Evolutionary conservation across 2,113 vertebrate species (phyloP), one percentile per base, ranked within the genome.

Genomic region (Cavia porcellus): DNA sequence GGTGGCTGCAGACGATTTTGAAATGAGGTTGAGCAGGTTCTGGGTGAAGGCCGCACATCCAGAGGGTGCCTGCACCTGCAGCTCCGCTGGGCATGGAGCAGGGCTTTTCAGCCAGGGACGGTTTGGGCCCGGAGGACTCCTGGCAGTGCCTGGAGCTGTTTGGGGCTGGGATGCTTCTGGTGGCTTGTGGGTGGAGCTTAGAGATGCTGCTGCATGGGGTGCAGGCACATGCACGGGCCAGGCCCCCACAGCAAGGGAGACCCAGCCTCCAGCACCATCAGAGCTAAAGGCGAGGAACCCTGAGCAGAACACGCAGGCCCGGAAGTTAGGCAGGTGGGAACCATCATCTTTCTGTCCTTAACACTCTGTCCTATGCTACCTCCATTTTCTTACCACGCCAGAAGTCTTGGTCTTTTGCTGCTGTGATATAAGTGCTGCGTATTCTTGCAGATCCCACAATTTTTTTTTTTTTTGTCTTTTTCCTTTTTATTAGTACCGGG

Each of bases 11-110:
- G 64, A 72, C 47, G 79, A 86, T 9, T 95, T 75, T 94, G 83
- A 92, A 64, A 77, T 57, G 90, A 82, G 38, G 42, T 61, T 86
- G n/a, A 79, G 74, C 64, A n/a, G 80, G n/a, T 96, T 89, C 85
- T 92, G 35, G 87, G n/a, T 84, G 42, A 81, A 72, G 87, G 28
- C 80, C 90, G 4, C 5, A 30, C 20, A 45, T 79, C 20, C 86
- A 52, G 55, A 86, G 68, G 52, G 50, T 91, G 85, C 28, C 81
- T 81, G 35, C n/a, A 22, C 47, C 47, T 17, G 6, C 13, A 38
- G 81, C 24, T 92, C 38, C 79, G 55, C 38, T 62, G 57, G 22
- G 35, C 9, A 8, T 0, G 59, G 81, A 52, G 38, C 17, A 25
- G 47, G 4, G 30, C 19, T 89, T 93, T 32, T 87, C 90, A 66